These are phyloP conservation scores for Leptinotarsa rubiginosa DNA, from an alignment of 2,888 invertebrate genomes.

Conservation along the genomic window DNA sequence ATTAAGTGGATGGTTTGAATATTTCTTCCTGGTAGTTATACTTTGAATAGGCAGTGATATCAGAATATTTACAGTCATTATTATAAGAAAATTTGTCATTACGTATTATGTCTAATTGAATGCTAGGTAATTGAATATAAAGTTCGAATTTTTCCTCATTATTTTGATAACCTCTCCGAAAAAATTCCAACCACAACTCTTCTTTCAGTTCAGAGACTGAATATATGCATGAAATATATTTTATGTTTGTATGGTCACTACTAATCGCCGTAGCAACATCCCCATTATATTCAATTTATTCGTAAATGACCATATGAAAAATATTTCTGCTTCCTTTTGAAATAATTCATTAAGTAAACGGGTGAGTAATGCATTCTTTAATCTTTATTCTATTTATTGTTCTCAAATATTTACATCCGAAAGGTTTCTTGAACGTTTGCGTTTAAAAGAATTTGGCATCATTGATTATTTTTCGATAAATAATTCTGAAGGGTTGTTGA, in stretches of 20 bases:
- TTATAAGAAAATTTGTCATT: too few species aligned
- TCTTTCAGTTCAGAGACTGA: background rate
- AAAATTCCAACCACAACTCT: too few species aligned
- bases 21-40: too few species aligned
- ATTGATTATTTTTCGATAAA: conserved; percentile 49
- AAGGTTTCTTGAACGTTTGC: background rate
- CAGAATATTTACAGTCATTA: too few species aligned
- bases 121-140: too few species aligned
- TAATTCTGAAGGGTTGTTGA: conserved; percentile 54
- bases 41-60: too few species aligned
- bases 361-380: conserved; percentile 1
- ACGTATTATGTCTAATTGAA: too few species aligned
- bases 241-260: conserved; percentile 14
- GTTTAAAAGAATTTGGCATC: conserved; percentile 9
- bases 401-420: background rate
- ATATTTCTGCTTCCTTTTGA: background rate
- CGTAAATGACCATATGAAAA: background rate
- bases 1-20: too few species aligned
- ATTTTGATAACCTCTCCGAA: too few species aligned
- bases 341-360: background rate
- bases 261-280: conserved; percentile 16
- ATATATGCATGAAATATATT: conserved; percentile 4
- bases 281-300: background rate
- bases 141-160: too few species aligned
- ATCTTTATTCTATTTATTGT: background rate